phyloP scores from a whole-genome alignment of 2,797 vertebrate genomes.

The Chelon auratus region DNA sequence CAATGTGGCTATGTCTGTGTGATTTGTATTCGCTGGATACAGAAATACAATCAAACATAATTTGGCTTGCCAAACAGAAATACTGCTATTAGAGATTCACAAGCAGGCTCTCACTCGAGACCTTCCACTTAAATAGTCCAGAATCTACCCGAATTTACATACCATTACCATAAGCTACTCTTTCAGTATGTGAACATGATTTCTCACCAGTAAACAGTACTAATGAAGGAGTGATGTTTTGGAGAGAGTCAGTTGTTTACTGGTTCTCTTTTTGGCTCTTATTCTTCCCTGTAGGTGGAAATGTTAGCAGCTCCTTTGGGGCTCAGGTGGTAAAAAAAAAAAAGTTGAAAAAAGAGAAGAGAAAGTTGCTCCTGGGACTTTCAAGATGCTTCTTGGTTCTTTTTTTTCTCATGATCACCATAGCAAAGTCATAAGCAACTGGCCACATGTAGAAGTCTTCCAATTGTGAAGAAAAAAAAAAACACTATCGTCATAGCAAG shows the following conservation, averaged over 20 bases:
- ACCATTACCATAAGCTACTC: neutral
- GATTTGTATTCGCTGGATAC: too few relatives aligned
- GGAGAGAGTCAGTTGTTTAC: neutral
- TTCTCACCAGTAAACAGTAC: neutral
- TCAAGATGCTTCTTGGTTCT: constrained; percentile 23
- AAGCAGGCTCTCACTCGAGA: too few relatives aligned
- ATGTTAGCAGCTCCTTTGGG: neutral
- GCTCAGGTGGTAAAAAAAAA: too few relatives aligned
- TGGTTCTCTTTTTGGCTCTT: neutral
- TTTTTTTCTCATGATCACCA: constrained; percentile 48
- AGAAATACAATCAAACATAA: too few relatives aligned
- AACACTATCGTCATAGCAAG: too few relatives aligned
- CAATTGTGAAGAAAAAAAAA: too few relatives aligned
- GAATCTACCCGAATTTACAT: neutral
- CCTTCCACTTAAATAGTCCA: too few relatives aligned
- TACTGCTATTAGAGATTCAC: too few relatives aligned
- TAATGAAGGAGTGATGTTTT: neutral
- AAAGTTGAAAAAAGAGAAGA: constrained; percentile 5
- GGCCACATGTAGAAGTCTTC: neutral
- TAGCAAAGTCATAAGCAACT: too few relatives aligned
- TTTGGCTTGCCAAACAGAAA: too few relatives aligned
- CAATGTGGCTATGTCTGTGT: too few relatives aligned
- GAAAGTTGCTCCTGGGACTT: constrained; percentile 15
- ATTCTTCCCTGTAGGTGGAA: neutral
- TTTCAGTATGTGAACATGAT: neutral